Conservation (phyloP, 2,113 vertebrate genomes). For the Gymnobelideus leadbeateri region DNA sequence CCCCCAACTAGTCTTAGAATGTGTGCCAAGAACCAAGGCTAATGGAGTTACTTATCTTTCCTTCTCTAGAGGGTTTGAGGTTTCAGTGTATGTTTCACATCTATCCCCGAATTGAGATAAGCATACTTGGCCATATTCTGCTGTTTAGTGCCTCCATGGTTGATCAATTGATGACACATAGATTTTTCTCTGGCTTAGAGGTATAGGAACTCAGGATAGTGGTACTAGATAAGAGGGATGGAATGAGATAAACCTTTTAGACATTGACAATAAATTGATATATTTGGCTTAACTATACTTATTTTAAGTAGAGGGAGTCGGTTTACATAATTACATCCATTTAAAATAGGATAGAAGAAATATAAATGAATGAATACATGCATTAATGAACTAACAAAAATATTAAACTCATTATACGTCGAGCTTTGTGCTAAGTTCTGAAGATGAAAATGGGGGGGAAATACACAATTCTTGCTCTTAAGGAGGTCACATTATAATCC, state of each 20-base stretch:
- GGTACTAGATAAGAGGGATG: not conserved
- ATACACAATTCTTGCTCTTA: not conserved
- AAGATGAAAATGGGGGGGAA: not conserved
- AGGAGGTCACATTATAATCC: not conserved
- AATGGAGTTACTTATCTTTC: slow-evolving; percentile 3
- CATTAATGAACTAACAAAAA: not conserved
- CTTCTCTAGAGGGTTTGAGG: not conserved
- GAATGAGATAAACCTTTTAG: not conserved
- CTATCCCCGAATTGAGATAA: not conserved
- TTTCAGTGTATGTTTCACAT: not conserved
- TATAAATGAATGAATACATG: not conserved
- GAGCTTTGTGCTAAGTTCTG: not conserved
- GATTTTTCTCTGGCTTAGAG: not conserved
- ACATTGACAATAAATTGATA: not conserved
- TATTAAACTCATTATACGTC: not conserved
- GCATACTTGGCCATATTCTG: not conserved
- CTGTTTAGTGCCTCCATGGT: not conserved
- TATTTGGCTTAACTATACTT: not conserved
- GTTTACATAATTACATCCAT: not conserved
- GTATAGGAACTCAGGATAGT: not conserved
- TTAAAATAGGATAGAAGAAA: not conserved
- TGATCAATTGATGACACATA: not conserved
- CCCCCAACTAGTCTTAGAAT: not conserved
- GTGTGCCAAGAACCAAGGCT: not conserved
- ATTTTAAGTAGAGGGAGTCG: not conserved